Evolutionary conservation across 2,888 invertebrate species (phyloP).

Genomic region (Apamea sordens): DNA sequence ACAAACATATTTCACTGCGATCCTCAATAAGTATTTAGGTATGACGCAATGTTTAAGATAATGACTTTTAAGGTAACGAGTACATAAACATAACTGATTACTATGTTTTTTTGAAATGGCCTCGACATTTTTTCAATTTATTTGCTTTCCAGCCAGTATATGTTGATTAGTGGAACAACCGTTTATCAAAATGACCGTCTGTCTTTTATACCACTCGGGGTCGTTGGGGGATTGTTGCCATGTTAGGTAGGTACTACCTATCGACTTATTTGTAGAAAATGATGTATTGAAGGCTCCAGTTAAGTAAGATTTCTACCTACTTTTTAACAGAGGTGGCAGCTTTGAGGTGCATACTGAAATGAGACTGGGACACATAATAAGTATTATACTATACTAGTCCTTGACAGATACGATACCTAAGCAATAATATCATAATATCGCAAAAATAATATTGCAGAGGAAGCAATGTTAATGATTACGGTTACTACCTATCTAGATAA

Average conservation of each 20-base stretch:
- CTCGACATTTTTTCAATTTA: neutral
- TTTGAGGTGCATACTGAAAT: neutral
- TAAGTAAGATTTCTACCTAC: neutral
- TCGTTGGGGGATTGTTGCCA: neutral
- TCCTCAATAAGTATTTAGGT: constrained; percentile 7
- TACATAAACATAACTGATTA: neutral
- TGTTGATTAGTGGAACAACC: neutral
- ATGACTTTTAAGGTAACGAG: neutral
- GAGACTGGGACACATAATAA: neutral
- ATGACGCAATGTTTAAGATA: neutral
- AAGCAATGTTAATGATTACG: constrained; percentile 16
- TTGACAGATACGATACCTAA: neutral
- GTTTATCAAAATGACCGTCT: constrained; percentile 3
- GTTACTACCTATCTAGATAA: constrained; percentile 15
- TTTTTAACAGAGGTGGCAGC: neutral
- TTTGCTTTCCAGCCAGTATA: neutral
- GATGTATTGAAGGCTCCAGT: neutral
- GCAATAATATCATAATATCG: neutral
- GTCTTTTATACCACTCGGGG: neutral
- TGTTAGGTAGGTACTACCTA: neutral
- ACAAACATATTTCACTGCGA: neutral
- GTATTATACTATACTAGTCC: neutral
- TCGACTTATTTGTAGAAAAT: neutral
- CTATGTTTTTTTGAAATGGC: neutral
- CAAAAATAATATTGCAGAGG: neutral